These are phyloP conservation scores for Temnothorax rugatulus DNA, from an alignment of 2,888 invertebrate genomes.

Conservation along the genomic window DNA sequence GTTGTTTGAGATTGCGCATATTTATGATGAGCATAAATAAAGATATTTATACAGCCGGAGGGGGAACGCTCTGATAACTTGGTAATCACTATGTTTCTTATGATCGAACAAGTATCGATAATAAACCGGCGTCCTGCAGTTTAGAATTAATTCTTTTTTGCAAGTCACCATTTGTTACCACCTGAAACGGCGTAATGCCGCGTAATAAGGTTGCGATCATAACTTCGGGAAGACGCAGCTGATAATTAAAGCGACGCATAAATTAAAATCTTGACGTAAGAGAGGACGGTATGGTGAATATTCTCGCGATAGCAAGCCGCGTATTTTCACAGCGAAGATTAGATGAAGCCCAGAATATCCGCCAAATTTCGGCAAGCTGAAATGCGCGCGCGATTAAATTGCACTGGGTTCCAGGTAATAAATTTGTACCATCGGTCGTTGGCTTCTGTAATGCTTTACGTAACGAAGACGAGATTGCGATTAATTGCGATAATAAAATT, in stretches of 20 bases:
- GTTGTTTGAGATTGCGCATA: not conserved
- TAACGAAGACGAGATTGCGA: not conserved
- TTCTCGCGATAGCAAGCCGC: too few relatives aligned
- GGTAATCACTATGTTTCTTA: not conserved
- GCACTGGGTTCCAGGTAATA: not conserved
- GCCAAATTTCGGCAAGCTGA: not conserved
- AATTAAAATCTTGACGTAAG: not conserved
- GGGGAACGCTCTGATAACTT: not conserved
- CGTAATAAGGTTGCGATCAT: not conserved
- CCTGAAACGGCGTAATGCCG: not conserved
- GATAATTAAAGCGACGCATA: not conserved
- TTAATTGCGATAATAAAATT: not conserved
- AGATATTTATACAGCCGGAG: not conserved
- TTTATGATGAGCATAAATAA: conserved; percentile 17
- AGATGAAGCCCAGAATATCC: not conserved
- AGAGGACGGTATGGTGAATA: not conserved
- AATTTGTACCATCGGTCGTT: conserved; percentile 25
- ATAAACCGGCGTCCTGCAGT: not conserved
- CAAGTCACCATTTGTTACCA: conserved; percentile 8
- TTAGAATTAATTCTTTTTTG: not conserved
- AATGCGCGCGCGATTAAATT: conserved; percentile 15
- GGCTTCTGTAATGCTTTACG: not conserved
- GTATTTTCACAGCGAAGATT: not conserved
- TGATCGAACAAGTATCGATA: not conserved
- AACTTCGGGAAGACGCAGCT: not conserved